These are phyloP conservation scores for Gambusia holbrooki DNA, from an alignment of 2,113 vertebrate species.

Conservation along the genomic window DNA sequence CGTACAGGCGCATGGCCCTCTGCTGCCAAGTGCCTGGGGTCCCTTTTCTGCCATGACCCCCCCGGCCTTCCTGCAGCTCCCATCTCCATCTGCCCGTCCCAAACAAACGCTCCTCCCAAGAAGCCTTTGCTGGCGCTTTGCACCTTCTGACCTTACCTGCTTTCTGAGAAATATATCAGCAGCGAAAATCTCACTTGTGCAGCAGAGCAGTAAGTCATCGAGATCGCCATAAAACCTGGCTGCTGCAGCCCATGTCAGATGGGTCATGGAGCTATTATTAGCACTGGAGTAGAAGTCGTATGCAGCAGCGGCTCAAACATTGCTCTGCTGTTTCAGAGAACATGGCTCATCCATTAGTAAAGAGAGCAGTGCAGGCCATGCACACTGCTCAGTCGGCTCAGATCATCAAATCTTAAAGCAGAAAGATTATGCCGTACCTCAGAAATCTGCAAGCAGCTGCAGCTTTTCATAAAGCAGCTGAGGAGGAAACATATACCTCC, in stretches of 20 bases:
- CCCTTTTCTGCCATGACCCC: slow-evolving; percentile 62
- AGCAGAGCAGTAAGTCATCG: slow-evolving; percentile 16
- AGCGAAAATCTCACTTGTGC: slow-evolving; percentile 6
- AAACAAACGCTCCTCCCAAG: slow-evolving; percentile 37
- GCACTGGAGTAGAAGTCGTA: slow-evolving; percentile 42
- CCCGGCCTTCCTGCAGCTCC: slow-evolving; percentile 34
- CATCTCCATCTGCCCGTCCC: slow-evolving; percentile 55
- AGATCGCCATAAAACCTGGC: slow-evolving; percentile 30
- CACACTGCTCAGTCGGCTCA: slow-evolving; percentile 39
- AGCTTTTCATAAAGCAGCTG: slow-evolving; percentile 11
- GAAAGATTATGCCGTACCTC: slow-evolving; percentile 17
- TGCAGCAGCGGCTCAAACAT: slow-evolving; percentile 27
- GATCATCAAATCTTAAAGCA: slow-evolving; percentile 39
- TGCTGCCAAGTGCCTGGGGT: slow-evolving; percentile 78
- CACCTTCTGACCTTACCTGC: slow-evolving; percentile 29
- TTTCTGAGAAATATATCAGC: slow-evolving; percentile 9
- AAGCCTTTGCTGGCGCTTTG: slow-evolving; percentile 12
- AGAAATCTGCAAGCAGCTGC: slow-evolving; percentile 29
- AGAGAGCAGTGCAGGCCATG: slow-evolving; percentile 13
- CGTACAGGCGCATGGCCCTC: slow-evolving; percentile 62
- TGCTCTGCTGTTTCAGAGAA: slow-evolving; percentile 34
- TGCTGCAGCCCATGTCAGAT: slow-evolving; percentile 56
- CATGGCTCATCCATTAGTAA: slow-evolving; percentile 61
- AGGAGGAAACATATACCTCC: slow-evolving; percentile 14
- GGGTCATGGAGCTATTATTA: slow-evolving; percentile 71